phyloP scores from a whole-genome alignment of 30 jellyfish, hydroid and myxozoan species.

The Sanderia malayensis region DNA sequence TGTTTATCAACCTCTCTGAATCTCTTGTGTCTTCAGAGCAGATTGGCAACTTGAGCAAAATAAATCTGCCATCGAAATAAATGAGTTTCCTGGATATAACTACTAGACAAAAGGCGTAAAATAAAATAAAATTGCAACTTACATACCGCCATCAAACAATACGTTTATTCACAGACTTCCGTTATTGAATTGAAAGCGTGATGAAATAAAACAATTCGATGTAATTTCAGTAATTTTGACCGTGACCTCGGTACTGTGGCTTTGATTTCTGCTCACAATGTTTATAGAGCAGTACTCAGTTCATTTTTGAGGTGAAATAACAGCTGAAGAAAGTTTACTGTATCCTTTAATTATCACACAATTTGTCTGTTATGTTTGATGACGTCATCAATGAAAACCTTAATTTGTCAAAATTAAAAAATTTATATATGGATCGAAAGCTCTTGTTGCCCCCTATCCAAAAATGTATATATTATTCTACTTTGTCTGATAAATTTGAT shows the following conservation, averaged over 20 bases:
- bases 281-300: too few species aligned
- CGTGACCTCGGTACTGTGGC: not conserved
- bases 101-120: not conserved
- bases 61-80: slow-evolving; percentile 1
- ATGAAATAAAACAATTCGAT: not conserved
- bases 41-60: slow-evolving; percentile 3
- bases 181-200: not conserved
- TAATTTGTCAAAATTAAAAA: not conserved
- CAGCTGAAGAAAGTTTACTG: too few species aligned
- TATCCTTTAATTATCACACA: too few species aligned
- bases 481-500: not conserved
- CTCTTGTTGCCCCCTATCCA: slow-evolving; percentile 4
- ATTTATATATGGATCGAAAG: not conserved
- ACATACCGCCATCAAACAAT: slow-evolving; percentile 7
- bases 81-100: not conserved
- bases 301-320: too few species aligned
- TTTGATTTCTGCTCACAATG: too few species aligned
- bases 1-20: slow-evolving; percentile 5
- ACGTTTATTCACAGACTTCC: not conserved
- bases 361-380: not conserved
- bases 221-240: not conserved
- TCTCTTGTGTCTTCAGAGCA: not conserved
- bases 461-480: not conserved
- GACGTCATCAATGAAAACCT: not conserved
- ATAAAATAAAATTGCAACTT: not conserved